Percentiles rank a stretch among this genome's conserved stretches.
Evolutionary conservation across 1,140 invertebrate genomes (phyloP).

Genomic region (Cherax destructor): DNA sequence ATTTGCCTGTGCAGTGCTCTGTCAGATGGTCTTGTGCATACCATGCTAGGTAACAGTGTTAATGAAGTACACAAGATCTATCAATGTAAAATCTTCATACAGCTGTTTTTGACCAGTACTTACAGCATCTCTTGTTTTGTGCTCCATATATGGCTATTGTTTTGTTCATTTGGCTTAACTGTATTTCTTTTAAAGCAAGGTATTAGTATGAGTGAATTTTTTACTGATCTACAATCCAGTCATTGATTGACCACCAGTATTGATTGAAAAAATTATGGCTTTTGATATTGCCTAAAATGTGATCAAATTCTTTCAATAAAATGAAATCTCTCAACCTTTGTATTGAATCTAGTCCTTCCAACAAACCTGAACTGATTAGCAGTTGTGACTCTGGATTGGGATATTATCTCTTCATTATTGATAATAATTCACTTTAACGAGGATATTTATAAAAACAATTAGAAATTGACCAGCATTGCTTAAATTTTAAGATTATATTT

Average conservation of each 20-base stretch:
- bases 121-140: neutral
- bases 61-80: neutral
- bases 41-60: neutral
- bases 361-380: constrained; percentile 18
- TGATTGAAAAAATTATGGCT: constrained; percentile 6
- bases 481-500: constrained; percentile 21
- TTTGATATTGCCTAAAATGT: constrained; percentile 36
- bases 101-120: neutral
- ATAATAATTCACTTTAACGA: neutral
- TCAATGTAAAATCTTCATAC: neutral
- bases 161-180: neutral
- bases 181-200: constrained; percentile 19
- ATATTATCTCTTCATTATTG: constrained; percentile 55
- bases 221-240: constrained; percentile 45
- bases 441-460: neutral
- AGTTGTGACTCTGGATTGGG: constrained; percentile 62
- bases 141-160: neutral
- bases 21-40: neutral
- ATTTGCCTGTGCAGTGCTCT: neutral
- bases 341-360: constrained; percentile 46
- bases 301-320: constrained; percentile 50
- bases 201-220: constrained; percentile 15
- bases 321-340: constrained; percentile 26
- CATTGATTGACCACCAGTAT: constrained; percentile 43
- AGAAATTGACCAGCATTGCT: constrained; percentile 9